phyloP scores from a whole-genome alignment of 2,797 vertebrate genomes.

The Hydrolagus colliei region DNA sequence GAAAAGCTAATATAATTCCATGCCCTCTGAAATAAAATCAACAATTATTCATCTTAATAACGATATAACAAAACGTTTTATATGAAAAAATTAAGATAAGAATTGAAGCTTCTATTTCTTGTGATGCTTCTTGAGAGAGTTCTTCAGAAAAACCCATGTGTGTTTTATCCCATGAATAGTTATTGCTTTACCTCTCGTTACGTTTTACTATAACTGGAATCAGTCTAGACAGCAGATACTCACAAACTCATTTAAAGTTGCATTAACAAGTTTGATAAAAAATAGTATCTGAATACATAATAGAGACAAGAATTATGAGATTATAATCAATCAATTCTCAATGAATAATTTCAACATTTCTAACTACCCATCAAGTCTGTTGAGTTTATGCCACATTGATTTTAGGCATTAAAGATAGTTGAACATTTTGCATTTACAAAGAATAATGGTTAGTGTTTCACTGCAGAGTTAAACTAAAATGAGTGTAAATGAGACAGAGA shows the following conservation, averaged over 20 bases:
- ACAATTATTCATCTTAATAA: not conserved
- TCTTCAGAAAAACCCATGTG: not conserved
- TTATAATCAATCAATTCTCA: not conserved
- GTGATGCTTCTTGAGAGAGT: not conserved
- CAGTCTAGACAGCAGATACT: constrained; percentile 10
- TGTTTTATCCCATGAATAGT: not conserved
- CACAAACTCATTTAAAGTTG: not conserved
- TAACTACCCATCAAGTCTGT: not conserved
- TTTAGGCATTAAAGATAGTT: not conserved
- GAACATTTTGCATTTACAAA: not conserved
- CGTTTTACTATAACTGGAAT: not conserved
- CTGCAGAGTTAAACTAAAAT: not conserved
- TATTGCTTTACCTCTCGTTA: not conserved
- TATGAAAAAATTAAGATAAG: not conserved
- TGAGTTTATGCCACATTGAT: not conserved
- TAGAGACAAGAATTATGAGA: not conserved
- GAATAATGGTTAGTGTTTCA: not conserved
- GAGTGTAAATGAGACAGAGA: not conserved
- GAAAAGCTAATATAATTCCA: not conserved
- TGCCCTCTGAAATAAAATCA: not conserved
- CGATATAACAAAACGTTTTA: not conserved
- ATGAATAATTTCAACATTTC: not conserved
- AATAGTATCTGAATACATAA: not conserved
- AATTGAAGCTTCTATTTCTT: not conserved
- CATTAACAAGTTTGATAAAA: constrained; percentile 1